phyloP scores from a whole-genome alignment of 2,113 vertebrate genomes.

The Psammodynastes pulverulentus region DNA sequence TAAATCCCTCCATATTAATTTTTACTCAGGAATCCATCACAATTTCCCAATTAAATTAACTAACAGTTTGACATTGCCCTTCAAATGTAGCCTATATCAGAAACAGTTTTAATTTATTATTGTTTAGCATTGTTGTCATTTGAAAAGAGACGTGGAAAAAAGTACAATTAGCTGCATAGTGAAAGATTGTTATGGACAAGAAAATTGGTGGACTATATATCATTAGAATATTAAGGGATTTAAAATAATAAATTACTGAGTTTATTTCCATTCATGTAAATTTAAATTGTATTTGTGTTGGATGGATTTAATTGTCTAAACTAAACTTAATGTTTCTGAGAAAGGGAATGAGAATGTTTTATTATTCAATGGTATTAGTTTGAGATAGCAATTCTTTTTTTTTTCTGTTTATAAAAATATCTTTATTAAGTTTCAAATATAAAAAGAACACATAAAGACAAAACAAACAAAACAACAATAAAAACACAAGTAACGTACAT shows the following conservation, averaged over 20 bases:
- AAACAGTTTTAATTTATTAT: neutral
- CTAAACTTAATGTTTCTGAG: neutral
- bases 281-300: neutral
- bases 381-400: neutral
- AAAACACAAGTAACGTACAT: too few species aligned
- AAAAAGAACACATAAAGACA: too few species aligned
- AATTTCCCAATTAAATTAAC: neutral
- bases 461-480: too few species aligned
- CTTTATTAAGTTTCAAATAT: too few species aligned
- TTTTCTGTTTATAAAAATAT: too few species aligned
- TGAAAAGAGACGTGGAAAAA: neutral
- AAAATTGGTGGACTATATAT: neutral
- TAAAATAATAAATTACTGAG: constrained; percentile 10
- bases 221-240: constrained; percentile 13
- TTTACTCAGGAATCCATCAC: neutral
- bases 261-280: neutral
- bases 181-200: neutral
- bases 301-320: neutral
- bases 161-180: neutral
- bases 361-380: neutral
- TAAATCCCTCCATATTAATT: neutral
- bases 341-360: neutral
- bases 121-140: neutral
- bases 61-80: neutral
- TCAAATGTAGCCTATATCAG: neutral